phyloP scores from a whole-genome alignment of 2,113 vertebrate species.

The Isurus oxyrinchus region DNA sequence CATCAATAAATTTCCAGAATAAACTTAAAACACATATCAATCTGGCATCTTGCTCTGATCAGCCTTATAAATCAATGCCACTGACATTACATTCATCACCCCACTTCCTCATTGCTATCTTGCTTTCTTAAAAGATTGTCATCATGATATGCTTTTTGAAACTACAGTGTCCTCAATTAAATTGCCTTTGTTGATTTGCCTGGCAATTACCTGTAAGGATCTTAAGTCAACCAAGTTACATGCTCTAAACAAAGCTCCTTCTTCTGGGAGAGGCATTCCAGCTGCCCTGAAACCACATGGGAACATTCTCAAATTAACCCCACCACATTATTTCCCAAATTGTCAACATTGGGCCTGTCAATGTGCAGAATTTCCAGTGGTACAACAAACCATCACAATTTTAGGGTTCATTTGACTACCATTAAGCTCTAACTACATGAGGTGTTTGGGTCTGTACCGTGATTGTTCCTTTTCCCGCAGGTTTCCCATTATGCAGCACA shows the following conservation, averaged over 20 bases:
- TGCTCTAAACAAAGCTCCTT: not conserved
- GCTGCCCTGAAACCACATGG: not conserved
- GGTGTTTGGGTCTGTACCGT: slow-evolving; percentile 55
- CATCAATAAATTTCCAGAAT: not conserved
- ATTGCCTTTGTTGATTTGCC: not conserved
- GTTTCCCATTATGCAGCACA: slow-evolving; percentile 68
- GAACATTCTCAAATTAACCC: not conserved
- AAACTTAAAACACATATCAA: not conserved
- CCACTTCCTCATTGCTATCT: not conserved
- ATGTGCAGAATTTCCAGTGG: not conserved
- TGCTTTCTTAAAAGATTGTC: not conserved
- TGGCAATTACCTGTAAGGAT: not conserved
- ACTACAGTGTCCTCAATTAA: not conserved
- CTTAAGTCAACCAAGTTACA: not conserved
- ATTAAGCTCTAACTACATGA: not conserved
- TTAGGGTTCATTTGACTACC: not conserved
- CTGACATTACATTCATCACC: not conserved
- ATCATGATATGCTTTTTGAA: not conserved
- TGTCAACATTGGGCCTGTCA: not conserved
- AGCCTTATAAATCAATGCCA: not conserved
- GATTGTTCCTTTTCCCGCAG: slow-evolving; percentile 82
- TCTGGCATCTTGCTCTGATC: not conserved
- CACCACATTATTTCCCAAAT: not conserved
- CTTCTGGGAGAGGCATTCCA: not conserved
- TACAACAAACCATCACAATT: not conserved